Evolutionary conservation across 1,140 invertebrate genomes (phyloP), one percentile per base, ranked within the genome.

Genomic region (Drosophila lini): DNA sequence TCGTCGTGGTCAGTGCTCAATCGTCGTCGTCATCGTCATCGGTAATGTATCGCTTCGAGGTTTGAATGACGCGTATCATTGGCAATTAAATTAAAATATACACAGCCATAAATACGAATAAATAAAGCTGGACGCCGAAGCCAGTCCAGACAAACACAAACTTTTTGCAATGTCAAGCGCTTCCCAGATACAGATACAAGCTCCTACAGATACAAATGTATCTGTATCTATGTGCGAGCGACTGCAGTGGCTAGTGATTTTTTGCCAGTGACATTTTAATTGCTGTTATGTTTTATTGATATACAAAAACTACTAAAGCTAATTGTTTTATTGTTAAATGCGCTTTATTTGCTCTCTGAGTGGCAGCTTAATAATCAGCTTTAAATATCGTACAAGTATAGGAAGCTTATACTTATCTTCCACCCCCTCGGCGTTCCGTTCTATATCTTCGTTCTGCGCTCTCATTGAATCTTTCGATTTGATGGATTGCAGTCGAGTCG

Each of bases 241-340:
- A 52, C 48, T 78, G 74, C 74, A 61, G 50, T 53, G 36, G 45
- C 59, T 62, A 57, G 74, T 74, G 81, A 81, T 84, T 89, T 85
- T 88, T 88, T 73, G 79, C 73, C 80, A 88, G 80, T 88, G 84
- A 88, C 84, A 88, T 89, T 88, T 88, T 88, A 88, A 88, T 88
- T 88, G 84, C 73, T 83, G 83, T 71, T 88, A 89, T 88, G 84
- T 89, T 88, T 86, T 88, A 88, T 86, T 86, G 83, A 86, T 86
- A 86, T 83, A 89, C 83, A 80, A 89, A 88, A 83, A 88, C 71
- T 80, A 88, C 77, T 89, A 80, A 70, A 83, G 84, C 84, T 88
- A 88, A 88, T 88, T 88, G 83, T 88, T 88, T 88, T 88, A 88
- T 88, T 88, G 84, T 88, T 83, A 88, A 88, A 83, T 89, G 80